These are phyloP conservation scores for Tridacna crocea DNA, from an alignment of 2,888 invertebrate species.

Conservation along the genomic window DNA sequence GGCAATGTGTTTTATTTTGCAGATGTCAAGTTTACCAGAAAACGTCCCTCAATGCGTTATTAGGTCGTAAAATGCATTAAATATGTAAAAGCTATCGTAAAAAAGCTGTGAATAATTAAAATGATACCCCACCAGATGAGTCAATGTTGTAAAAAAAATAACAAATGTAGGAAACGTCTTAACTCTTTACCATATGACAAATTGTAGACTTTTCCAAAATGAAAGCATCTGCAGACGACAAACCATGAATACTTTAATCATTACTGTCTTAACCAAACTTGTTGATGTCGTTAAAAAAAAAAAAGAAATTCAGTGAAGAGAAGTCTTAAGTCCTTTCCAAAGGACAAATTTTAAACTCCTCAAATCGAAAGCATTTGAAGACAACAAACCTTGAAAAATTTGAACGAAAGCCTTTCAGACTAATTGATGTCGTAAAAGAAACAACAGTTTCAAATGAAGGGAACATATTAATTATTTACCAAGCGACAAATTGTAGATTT, in stretches of 20 bases:
- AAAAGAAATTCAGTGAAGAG: too few relatives aligned
- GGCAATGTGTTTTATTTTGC: too few relatives aligned
- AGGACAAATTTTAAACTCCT: too few relatives aligned
- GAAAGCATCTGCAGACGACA: neutral
- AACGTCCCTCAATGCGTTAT: constrained; percentile 16
- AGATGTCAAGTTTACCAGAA: constrained; percentile 7
- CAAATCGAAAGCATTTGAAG: too few relatives aligned
- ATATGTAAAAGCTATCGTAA: constrained; percentile 20
- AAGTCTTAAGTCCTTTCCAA: too few relatives aligned
- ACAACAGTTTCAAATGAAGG: too few relatives aligned
- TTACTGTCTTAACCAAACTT: neutral
- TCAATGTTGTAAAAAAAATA: neutral
- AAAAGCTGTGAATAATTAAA: constrained; percentile 20
- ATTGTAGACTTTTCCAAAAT: neutral
- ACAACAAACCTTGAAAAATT: too few relatives aligned
- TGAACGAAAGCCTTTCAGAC: too few relatives aligned
- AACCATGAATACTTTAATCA: neutral
- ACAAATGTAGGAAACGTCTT: neutral
- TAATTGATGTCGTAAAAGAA: too few relatives aligned
- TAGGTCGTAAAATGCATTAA: constrained; percentile 26
- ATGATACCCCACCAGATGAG: neutral
- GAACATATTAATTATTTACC: too few relatives aligned
- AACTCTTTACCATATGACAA: neutral
- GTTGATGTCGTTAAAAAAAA: neutral
- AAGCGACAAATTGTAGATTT: too few relatives aligned